Evolutionary conservation across 1,140 invertebrate species (phyloP).

Genomic region (Papilio aristodemus): DNA sequence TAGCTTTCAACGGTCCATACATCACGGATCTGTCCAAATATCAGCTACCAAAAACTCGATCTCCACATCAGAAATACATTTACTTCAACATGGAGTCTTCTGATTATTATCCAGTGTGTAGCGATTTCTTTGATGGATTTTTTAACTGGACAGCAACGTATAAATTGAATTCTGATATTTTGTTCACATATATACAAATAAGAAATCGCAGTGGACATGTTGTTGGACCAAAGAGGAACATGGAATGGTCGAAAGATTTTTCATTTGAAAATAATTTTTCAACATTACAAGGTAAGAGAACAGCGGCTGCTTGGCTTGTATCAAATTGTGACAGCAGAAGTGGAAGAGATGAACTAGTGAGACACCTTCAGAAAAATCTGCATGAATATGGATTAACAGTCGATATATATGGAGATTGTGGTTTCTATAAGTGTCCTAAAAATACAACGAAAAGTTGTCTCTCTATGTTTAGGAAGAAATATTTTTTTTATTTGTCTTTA

Average conservation of each 20-base stretch:
- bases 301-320: slow-evolving; percentile 84
- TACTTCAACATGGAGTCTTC: slow-evolving; percentile 80
- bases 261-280: slow-evolving; percentile 43
- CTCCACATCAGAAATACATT: slow-evolving; percentile 74
- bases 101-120: slow-evolving; percentile 65
- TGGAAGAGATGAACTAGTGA: slow-evolving; percentile 81
- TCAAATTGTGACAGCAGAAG: slow-evolving; percentile 83
- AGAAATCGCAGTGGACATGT: slow-evolving; percentile 54
- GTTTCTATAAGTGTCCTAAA: slow-evolving; percentile 60
- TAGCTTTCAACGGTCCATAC: slow-evolving; percentile 73
- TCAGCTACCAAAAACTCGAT: slow-evolving; percentile 61
- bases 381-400: slow-evolving; percentile 65
- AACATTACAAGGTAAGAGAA: slow-evolving; percentile 64
- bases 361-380: slow-evolving; percentile 81
- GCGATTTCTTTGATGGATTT: slow-evolving; percentile 54
- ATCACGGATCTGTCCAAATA: slow-evolving; percentile 38
- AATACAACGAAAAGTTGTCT: slow-evolving; percentile 63
- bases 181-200: slow-evolving; percentile 75
- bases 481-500: slow-evolving; percentile 86
- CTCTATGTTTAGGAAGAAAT: slow-evolving; percentile 72
- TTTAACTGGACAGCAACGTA: slow-evolving; percentile 85
- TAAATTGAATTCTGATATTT: slow-evolving; percentile 80
- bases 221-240: slow-evolving; percentile 61
- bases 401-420: slow-evolving; percentile 86
- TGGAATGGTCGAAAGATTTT: slow-evolving; percentile 56